phyloP scores from a whole-genome alignment of 2,888 invertebrate genomes.

The Archaeoteleia sp. region DNA sequence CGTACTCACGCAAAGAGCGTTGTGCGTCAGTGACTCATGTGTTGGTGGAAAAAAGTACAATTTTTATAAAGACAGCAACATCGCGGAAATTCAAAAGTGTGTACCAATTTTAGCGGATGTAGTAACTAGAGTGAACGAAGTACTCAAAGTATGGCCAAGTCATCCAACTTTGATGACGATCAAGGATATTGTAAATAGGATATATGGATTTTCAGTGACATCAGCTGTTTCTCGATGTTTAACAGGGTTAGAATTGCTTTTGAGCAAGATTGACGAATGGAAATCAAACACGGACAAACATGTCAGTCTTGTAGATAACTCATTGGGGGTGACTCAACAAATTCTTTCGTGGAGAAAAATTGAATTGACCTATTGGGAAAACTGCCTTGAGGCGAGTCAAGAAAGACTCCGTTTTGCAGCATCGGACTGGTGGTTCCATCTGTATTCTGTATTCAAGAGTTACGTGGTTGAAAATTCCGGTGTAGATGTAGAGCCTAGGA shows the following conservation, averaged over 20 bases:
- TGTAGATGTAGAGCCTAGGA: slow-evolving; percentile 62
- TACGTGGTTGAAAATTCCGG: slow-evolving; percentile 74
- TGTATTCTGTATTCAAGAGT: slow-evolving; percentile 84
- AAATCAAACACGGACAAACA: slow-evolving; percentile 91
- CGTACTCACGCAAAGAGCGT: slow-evolving; percentile 76
- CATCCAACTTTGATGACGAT: slow-evolving; percentile 91
- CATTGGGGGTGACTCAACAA: slow-evolving; percentile 85
- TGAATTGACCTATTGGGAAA: slow-evolving; percentile 92
- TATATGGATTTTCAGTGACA: slow-evolving; percentile 83
- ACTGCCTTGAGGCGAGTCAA: slow-evolving; percentile 83
- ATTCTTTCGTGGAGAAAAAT: slow-evolving; percentile 94
- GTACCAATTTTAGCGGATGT: slow-evolving; percentile 82
- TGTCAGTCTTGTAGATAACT: slow-evolving; percentile 86
- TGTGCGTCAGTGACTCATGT: slow-evolving; percentile 71
- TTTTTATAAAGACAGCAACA: slow-evolving; percentile 90
- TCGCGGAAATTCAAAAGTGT: slow-evolving; percentile 85
- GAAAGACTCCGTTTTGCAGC: slow-evolving; percentile 81
- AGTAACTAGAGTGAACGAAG: slow-evolving; percentile 78
- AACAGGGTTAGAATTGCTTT: slow-evolving; percentile 91
- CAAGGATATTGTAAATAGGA: slow-evolving; percentile 80
- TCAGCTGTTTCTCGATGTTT: slow-evolving; percentile 92
- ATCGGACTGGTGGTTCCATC: slow-evolving; percentile 93
- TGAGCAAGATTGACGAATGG: slow-evolving; percentile 92
- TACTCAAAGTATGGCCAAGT: slow-evolving; percentile 90
- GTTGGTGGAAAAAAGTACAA: slow-evolving; percentile 75